Evolutionary conservation across 1,140 invertebrate genomes (phyloP), one percentile per base, ranked within the genome.

Genomic region (Littorina saxatilis): DNA sequence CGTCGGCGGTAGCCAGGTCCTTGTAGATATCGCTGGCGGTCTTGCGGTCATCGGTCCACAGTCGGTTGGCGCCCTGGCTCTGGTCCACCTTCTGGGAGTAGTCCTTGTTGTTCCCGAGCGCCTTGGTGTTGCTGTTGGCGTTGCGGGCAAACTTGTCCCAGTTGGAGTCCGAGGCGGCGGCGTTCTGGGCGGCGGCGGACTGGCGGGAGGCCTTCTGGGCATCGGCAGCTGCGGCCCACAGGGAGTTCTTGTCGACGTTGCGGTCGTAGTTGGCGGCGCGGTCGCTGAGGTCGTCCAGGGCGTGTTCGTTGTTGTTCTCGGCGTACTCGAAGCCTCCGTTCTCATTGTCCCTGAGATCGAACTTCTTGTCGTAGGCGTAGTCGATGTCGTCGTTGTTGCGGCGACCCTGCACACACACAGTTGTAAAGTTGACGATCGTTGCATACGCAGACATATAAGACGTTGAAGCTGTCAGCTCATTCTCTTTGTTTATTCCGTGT

Each of bases 341-440:
- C 39, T 76, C 73, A 0, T 39, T 47, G 32, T 75, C 73, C 50
- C 40, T 72, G 39, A 66, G 70, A 55, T 81, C 55, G 80, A 81
- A 81, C 29, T 58, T 81, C 80, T 81, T 81, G 73, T 81, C 80
- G 58, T 74, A 81, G 27, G 68, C 80, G 58, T 81, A 81, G 40
- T 74, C 39, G 17, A 76, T 76, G 58, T 68, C 58, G 58, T 81
- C 80, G 37, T 76, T 61, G 39, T 75, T 74, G n/a, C 70, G 70
- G 29, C 72, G 70, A 63, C 80, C 80, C 39, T 75, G 39, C n/a
- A n/a, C n/a, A n/a, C n/a, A n/a, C n/a, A n/a, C n/a, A n/a, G n/a
- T n/a, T n/a, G n/a, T n/a, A n/a, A n/a, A n/a, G n/a, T n/a, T n/a
- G n/a, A n/a, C n/a, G n/a, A n/a, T n/a, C n/a, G n/a, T n/a, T n/a